These are phyloP conservation scores for Catharus ustulatus DNA, from an alignment of 2,797 vertebrate species.

Conservation along the genomic window DNA sequence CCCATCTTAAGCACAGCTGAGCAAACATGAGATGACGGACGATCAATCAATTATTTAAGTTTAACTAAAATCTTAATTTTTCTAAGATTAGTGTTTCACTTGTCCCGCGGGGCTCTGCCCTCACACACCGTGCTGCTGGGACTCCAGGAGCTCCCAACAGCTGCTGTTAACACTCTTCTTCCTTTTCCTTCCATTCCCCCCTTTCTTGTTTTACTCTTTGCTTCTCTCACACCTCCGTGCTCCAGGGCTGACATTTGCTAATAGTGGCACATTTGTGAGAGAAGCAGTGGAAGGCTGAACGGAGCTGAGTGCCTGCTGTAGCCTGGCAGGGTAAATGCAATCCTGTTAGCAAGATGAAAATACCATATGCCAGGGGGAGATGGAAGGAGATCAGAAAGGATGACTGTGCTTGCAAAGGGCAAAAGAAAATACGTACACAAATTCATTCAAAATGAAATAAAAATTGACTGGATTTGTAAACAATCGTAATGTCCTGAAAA, in stretches of 20 bases:
- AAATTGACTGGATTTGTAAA: slow-evolving; percentile 35
- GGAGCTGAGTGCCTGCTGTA: not conserved
- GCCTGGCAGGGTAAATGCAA: not conserved
- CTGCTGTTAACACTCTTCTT: not conserved
- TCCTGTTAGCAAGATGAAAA: slow-evolving; percentile 23
- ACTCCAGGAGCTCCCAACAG: not conserved
- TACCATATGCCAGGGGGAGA: not conserved
- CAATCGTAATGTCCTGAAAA: not conserved
- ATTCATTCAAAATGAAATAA: not conserved
- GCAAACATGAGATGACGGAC: no score
- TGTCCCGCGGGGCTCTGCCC: not conserved
- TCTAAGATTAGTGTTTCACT: no score
- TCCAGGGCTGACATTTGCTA: not conserved
- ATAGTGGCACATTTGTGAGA: not conserved
- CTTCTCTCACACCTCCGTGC: not conserved
- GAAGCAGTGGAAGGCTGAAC: not conserved
- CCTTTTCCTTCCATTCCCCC: not conserved
- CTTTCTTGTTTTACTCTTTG: not conserved
- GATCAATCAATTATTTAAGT: no score
- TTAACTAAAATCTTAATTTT: no score
- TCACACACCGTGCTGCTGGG: rapidly evolving
- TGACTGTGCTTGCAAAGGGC: not conserved
- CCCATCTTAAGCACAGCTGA: no score
- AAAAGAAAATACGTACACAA: not conserved
- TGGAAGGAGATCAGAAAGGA: slow-evolving; percentile 7